Percentiles rank a stretch among this genome's conserved stretches.
Conservation (phyloP, 2,888 invertebrate species). For the Strigamia crassipes region DNA sequence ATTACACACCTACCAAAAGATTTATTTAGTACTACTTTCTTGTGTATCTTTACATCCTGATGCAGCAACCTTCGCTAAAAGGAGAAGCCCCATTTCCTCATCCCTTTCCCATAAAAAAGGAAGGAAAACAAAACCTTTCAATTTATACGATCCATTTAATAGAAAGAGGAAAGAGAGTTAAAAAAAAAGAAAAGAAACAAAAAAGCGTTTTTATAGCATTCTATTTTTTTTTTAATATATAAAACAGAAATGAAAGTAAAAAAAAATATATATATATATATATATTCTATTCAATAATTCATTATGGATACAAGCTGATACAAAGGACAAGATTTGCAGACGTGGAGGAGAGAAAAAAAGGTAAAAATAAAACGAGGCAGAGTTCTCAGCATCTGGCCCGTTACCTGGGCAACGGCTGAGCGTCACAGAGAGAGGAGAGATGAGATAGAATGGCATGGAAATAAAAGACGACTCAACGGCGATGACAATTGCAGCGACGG, state of each 20-base stretch:
- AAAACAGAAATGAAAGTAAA: neutral
- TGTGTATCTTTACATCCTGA: too few species aligned
- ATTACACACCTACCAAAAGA: too few species aligned
- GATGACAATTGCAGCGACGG: constrained; percentile 40
- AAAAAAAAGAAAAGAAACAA: neutral
- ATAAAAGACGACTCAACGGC: constrained; percentile 40
- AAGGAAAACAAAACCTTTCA: constrained; percentile 2
- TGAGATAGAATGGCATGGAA: constrained; percentile 37
- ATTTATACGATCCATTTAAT: constrained; percentile 27
- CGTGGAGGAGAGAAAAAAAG: neutral
- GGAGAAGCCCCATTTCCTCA: neutral
- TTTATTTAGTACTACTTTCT: too few species aligned
- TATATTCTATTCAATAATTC: constrained; percentile 34
- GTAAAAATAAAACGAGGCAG: neutral
- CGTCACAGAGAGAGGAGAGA: constrained; percentile 30
- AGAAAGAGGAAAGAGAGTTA: neutral
- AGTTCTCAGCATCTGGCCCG: constrained; percentile 35
- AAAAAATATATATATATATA: neutral
- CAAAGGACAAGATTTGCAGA: constrained; percentile 32
- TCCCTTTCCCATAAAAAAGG: neutral
- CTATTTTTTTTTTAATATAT: neutral
- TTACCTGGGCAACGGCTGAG: constrained; percentile 40
- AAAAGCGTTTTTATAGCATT: neutral
- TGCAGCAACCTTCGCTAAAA: too few species aligned
- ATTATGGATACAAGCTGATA: constrained; percentile 42